Evolutionary conservation across 1,140 invertebrate genomes (phyloP).

Genomic region (Littorina saxatilis): DNA sequence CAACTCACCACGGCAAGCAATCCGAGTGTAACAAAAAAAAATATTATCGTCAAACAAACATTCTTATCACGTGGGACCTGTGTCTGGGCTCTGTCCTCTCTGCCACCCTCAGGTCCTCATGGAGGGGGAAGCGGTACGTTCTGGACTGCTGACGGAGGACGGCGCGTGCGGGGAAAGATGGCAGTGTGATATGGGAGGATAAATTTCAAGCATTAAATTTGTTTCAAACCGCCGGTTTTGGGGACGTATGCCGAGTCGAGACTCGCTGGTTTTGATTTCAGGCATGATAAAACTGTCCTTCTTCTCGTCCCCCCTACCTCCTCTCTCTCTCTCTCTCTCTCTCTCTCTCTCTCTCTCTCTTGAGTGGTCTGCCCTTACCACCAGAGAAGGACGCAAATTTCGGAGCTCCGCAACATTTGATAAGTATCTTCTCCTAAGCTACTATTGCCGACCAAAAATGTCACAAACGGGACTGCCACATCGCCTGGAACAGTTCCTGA

Average conservation of each 20-base stretch:
- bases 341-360: neutral
- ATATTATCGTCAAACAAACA: too few species aligned
- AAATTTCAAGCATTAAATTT: constrained; percentile 42
- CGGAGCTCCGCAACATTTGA: too few species aligned
- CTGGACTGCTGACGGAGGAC: constrained; percentile 25
- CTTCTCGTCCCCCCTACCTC: neutral
- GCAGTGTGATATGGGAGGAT: constrained; percentile 25
- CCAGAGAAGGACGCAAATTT: too few species aligned
- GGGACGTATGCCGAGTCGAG: neutral
- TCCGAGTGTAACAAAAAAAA: too few species aligned
- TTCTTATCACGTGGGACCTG: too few species aligned
- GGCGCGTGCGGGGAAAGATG: constrained; percentile 37
- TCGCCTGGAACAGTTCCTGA: too few species aligned
- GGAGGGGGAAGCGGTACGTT: constrained; percentile 10
- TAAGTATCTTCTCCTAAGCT: too few species aligned
- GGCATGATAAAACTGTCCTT: neutral
- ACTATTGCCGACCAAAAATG: too few species aligned
- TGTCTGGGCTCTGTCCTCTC: too few species aligned
- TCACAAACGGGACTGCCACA: too few species aligned
- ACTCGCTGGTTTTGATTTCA: neutral
- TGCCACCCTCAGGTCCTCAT: neutral
- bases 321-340: neutral
- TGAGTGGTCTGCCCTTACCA: too few species aligned
- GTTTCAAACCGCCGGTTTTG: constrained; percentile 18
- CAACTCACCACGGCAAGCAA: too few species aligned